A percentile compares a stretch with the other conserved stretches of the same genome.
phyloP scores from a whole-genome alignment of 1,140 invertebrate genomes.

The Delia radicum region DNA sequence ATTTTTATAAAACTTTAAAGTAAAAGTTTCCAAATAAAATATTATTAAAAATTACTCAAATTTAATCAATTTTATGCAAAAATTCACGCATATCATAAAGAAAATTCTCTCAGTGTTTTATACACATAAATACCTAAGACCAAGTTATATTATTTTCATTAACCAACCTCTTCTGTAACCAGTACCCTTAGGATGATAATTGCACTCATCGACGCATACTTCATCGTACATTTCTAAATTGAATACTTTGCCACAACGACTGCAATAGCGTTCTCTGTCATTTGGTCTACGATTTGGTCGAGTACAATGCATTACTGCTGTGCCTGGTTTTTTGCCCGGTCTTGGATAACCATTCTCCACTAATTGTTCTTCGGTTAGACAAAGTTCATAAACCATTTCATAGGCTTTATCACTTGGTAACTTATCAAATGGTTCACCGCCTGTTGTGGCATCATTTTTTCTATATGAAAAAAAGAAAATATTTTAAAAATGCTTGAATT shows the following conservation, averaged over 20 bases:
- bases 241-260: constrained; percentile 79
- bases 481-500: no score
- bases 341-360: constrained; percentile 82
- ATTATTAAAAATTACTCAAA: no score
- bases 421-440: constrained; percentile 43
- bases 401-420: constrained; percentile 46
- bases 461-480: background rate
- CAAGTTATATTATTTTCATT: no score
- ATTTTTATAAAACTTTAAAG: no score
- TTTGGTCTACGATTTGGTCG: constrained; percentile 65
- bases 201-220: constrained; percentile 74
- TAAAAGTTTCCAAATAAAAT: no score
- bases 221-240: constrained; percentile 75
- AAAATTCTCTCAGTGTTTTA: no score
- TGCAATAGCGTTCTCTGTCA: constrained; percentile 72
- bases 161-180: constrained; percentile 71
- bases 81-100: no score
- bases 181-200: constrained; percentile 87
- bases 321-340: constrained; percentile 65
- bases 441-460: constrained; percentile 14
- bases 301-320: constrained; percentile 63
- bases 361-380: constrained; percentile 76
- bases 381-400: constrained; percentile 58
- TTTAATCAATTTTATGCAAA: no score
- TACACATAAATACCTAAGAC: no score